Base-by-base conservation (phyloP, 1,140 invertebrate species). In the Temnothorax longispinosus region DNA sequence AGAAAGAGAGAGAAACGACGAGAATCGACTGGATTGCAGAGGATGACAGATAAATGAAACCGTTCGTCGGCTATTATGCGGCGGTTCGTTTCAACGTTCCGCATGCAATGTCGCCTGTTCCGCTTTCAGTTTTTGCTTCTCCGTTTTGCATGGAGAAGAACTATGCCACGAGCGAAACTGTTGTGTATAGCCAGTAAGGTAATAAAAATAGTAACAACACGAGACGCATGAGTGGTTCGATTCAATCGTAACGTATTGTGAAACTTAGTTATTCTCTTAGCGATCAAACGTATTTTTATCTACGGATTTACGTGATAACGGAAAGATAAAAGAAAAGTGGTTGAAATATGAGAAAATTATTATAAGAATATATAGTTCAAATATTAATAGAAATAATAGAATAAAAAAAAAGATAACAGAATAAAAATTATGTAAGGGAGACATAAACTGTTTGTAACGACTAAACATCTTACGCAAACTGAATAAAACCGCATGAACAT, bases 1-100 rank as follows among this genome's bases (percentile, higher is more conserved):
- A 84, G 10, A 47, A 41, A 58, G 54, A 7, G 11, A 15, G 50
- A 58, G 56, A 81, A 64, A 10, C n/a, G 21, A 52, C 47, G 72
- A 50, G 52, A 3, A 72, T 21, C 50, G 21, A 15, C 4, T 7
- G 47, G 35, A 18, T 27, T 64, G 50, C 21, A 11, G 4, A 15
- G 7, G 21, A 65, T n/a, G 27, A 15, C 67, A 72, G 87, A 88
- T 85, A 78, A 85, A 85, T 65, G 72, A 85, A 62, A 47, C 72
- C 38, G 35, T 65, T 69, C 50, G 38, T 13, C 58, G 52, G 27
- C 71, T 56, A 38, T 32, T 41, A 56, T 67, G 56, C 47, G 56
- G 18, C 50, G 13, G 44, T 47, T 69, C 62, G 54, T 76, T 87
- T 50, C 27, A 27, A 15, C 74, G 44, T 69, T 54, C 47, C 7